These are phyloP conservation scores for Brachionus plicatilis DNA, from an alignment of 1,140 invertebrate genomes.

Conservation along the genomic window DNA sequence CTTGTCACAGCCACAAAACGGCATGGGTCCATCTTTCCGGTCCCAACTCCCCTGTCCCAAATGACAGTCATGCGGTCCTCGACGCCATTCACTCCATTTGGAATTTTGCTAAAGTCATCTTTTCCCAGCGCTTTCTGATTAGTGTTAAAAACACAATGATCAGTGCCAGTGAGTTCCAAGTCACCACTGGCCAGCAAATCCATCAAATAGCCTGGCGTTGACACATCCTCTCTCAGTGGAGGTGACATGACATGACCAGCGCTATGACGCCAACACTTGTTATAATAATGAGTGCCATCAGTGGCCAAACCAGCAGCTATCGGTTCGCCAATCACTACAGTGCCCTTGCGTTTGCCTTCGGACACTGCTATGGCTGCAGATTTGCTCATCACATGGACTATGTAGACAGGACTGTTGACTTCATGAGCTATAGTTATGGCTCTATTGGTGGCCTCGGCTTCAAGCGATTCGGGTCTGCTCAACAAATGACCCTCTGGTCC, in stretches of 20 bases:
- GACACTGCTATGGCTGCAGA: conserved; percentile 72
- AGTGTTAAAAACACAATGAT: conserved; percentile 90
- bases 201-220: conserved; percentile 74
- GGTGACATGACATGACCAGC: conserved; percentile 85
- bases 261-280: conserved; percentile 70
- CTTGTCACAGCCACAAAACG: conserved; percentile 94
- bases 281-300: conserved; percentile 53
- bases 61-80: conserved; percentile 93
- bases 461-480: conserved; percentile 88
- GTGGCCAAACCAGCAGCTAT: conserved; percentile 72
- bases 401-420: conserved; percentile 81
- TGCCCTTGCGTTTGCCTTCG: conserved; percentile 63
- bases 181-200: conserved; percentile 79
- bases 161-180: conserved; percentile 84
- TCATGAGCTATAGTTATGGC: conserved; percentile 87
- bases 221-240: conserved; percentile 75
- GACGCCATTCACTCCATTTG: conserved; percentile 95
- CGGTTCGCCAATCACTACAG: conserved; percentile 80
- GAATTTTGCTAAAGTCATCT: conserved; percentile 89
- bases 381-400: conserved; percentile 94
- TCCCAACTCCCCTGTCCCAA: conserved; percentile 93
- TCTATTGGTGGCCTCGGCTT: conserved; percentile 89
- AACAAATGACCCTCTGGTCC: conserved; percentile 93
- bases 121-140: conserved; percentile 83
- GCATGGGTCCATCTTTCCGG: conserved; percentile 79